These are phyloP conservation scores for Isoperla grammatica DNA, from an alignment of 2,888 invertebrate genomes.

Conservation along the genomic window DNA sequence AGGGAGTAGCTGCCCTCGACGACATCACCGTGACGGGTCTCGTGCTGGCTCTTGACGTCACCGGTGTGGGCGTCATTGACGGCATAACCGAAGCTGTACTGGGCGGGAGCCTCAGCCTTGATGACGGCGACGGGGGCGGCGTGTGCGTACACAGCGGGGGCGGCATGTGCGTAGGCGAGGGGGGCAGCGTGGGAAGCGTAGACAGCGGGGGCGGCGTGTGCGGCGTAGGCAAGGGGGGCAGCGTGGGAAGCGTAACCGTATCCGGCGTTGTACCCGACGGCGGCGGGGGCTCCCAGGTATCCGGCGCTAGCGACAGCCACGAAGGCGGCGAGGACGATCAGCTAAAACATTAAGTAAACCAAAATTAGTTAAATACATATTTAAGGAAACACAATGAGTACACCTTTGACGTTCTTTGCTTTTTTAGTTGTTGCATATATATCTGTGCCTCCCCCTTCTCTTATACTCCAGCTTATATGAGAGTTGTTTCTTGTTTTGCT, in stretches of 20 bases:
- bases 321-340: slow-evolving; percentile 33
- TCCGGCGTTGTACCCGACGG: slow-evolving; percentile 21
- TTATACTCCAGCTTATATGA: no score
- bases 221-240: slow-evolving; percentile 18
- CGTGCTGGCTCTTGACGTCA: slow-evolving; percentile 23
- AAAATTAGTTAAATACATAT: no score
- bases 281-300: slow-evolving; percentile 22
- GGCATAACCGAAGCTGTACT: slow-evolving; percentile 18
- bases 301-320: slow-evolving; percentile 30
- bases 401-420: no score
- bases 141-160: slow-evolving; percentile 7
- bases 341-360: slow-evolving; percentile 25
- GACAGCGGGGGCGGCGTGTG: slow-evolving; percentile 21
- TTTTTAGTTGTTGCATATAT: no score
- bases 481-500: no score
- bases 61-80: slow-evolving; percentile 19
- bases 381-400: no score
- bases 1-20: slow-evolving; percentile 19
- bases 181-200: no score
- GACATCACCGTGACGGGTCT: slow-evolving; percentile 19
- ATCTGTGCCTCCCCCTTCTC: no score
- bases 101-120: slow-evolving; percentile 18
- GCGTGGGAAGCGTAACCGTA: slow-evolving; percentile 21
- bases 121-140: slow-evolving; percentile 2
- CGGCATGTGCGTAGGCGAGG: slow-evolving; percentile 6